Percentiles rank a stretch among this genome's conserved stretches.
Evolutionary conservation across 2,888 invertebrate genomes (phyloP).

Genomic region (Creontiades dilutus): DNA sequence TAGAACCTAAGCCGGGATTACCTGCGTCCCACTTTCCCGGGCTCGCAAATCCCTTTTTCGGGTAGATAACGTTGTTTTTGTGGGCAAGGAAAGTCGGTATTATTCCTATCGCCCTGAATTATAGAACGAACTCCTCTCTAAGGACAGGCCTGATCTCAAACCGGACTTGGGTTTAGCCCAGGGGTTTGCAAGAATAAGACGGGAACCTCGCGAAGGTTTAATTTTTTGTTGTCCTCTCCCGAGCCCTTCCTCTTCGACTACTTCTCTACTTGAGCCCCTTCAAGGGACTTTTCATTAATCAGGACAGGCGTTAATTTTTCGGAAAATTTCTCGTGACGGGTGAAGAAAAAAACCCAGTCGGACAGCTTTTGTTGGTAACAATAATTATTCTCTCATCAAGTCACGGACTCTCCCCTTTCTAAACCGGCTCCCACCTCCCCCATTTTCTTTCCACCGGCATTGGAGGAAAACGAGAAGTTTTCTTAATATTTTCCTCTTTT

Average conservation of each 20-base stretch:
- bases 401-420: neutral
- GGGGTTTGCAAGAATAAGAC: neutral
- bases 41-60: neutral
- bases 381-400: slow-evolving; percentile 50
- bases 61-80: neutral
- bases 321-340: slow-evolving; percentile 34
- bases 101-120: neutral
- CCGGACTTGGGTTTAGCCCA: neutral
- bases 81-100: neutral
- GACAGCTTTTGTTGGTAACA: slow-evolving; percentile 45
- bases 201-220: neutral
- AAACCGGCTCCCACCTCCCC: neutral
- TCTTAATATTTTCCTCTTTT: neutral
- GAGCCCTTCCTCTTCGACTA: neutral
- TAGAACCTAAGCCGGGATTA: slow-evolving; percentile 15
- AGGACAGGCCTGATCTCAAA: neutral
- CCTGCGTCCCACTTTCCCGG: slow-evolving; percentile 3
- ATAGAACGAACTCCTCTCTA: neutral
- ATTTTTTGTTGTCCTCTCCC: neutral
- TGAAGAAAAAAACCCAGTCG: neutral
- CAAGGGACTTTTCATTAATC: slow-evolving; percentile 16
- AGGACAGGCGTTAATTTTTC: slow-evolving; percentile 47
- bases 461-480: slow-evolving; percentile 7
- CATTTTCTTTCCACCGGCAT: neutral
- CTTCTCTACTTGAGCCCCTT: neutral